These are phyloP conservation scores for Drosophila sp. DNA, from an alignment of 1,140 invertebrate genomes.

Conservation along the genomic window DNA sequence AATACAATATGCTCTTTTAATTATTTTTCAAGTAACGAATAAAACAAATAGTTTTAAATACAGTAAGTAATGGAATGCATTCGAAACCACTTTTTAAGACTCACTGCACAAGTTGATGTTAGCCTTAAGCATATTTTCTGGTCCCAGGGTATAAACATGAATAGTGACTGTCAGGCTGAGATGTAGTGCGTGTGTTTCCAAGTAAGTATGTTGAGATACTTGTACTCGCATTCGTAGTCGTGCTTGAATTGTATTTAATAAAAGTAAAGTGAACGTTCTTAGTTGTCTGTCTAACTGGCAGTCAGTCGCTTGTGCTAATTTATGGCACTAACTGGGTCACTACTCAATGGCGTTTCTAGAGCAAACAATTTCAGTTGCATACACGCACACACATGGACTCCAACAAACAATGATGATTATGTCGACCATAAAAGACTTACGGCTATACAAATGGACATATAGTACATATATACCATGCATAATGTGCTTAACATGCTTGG, in stretches of 20 bases:
- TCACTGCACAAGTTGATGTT: slow-evolving; percentile 1
- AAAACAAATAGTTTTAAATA: too few relatives aligned
- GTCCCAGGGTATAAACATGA: slow-evolving; percentile 46
- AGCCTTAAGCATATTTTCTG: background rate
- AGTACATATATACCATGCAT: slow-evolving; percentile 50
- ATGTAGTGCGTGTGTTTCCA: slow-evolving; percentile 57
- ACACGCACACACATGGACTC: slow-evolving; percentile 4
- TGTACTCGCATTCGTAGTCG: slow-evolving; percentile 18
- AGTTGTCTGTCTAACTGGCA: slow-evolving; percentile 17
- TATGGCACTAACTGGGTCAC: slow-evolving; percentile 74
- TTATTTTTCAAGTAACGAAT: too few relatives aligned
- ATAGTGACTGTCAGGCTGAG: slow-evolving; percentile 38
- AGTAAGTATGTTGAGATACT: slow-evolving; percentile 50
- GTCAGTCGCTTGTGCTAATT: slow-evolving; percentile 67
- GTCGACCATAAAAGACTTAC: slow-evolving; percentile 74
- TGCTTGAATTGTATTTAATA: slow-evolving; percentile 55
- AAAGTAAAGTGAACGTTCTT: slow-evolving; percentile 46
- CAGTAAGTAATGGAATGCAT: too few relatives aligned
- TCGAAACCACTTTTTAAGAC: too few relatives aligned
- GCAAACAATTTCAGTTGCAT: slow-evolving; percentile 42
- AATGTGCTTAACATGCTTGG: slow-evolving; percentile 67
- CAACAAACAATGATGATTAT: slow-evolving; percentile 42
- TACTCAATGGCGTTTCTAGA: slow-evolving; percentile 64
- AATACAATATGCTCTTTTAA: too few relatives aligned
- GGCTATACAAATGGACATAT: slow-evolving; percentile 47